Base-by-base conservation (phyloP, 2,888 invertebrate species). In the Diaphora mendica region DNA sequence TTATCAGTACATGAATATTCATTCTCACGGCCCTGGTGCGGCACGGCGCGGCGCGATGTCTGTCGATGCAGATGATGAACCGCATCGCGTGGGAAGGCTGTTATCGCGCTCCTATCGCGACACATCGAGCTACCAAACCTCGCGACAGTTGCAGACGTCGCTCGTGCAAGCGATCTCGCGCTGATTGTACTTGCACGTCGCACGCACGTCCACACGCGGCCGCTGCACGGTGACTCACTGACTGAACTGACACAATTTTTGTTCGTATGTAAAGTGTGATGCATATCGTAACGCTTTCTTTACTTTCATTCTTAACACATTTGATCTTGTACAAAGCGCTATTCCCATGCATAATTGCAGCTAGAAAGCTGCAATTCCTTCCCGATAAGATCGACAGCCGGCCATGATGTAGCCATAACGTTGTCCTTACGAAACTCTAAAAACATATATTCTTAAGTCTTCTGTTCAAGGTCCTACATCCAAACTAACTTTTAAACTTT, bases 1-100 rank as follows among this genome's bases (percentile, higher is more conserved):
- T 64, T 78, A 78, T 77, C 77, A 75, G 30, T 66, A 35, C 62
- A 81, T 86, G 85, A 80, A 88, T 88, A 88, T 86, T 84, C 84
- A 88, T 84, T 85, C 88, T 83, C 87, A 87, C 89, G 86, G 79
- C 72, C 72, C 23, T 48, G 51, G 33, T 20, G 48, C 72, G 68
- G 23, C 3, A 66, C 59, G n/a, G 48, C 33, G 4, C 69, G 73
- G 68, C 26, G 64, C 68, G 73, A 44, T 55, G 68, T 64, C 64
- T 62, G 9, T 39, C 59, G 71, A 65, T 35, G 64, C 72, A 33
- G 72, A 67, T 55, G 51, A 68, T 17, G 69, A 44, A 26, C 35
- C 66, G 66, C 69, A 44, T 69, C 68, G 68, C 70, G 33, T 66
- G 82, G 74, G 76, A 82, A 80, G 62, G 30, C 35, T 64, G 35